Base-by-base conservation (phyloP, 2,113 vertebrate species). In the Perognathus longimembris region DNA sequence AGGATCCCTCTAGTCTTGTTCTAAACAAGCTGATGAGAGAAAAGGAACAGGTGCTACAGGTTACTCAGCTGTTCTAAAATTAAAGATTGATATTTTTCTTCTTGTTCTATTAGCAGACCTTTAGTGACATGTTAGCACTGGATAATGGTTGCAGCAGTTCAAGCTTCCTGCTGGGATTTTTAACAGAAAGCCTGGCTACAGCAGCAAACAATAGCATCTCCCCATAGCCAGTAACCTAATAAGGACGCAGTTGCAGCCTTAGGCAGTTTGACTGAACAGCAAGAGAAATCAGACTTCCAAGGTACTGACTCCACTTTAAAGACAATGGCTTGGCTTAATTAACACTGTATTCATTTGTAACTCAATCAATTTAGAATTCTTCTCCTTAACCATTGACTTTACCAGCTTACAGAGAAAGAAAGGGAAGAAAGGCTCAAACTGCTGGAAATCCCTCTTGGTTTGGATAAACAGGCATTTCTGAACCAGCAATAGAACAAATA, bases 91-190 rank as follows among this genome's bases (percentile, higher is more conserved):
- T 95, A 96, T 96, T 97, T 96, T 95, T 96, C 96, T 96, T 96
- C 96, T 96, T 97, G 97, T 97, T 86, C 96, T 97, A 93, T 96
- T 97, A 97, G 97, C 93, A 93, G 87, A 97, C 93, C 93, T 96
- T 93, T 94, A 96, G 90, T 90, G 93, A 97, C 97, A 94, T 6
- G 90, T 91, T 96, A 97, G 96, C 95, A 95, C 85, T 95, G 96
- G 96, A 96, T 97, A 98, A 98, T 96, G 95, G 96, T 96, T 96
- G 85, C 89, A 94, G 83, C 80, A 90, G 90, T 96, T 95, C 95
- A 97, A 97, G 95, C 92, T 95, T 95, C 96, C 97, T 40, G 97
- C 97, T 98, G 97, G 94, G 95, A 98, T 95, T 97, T 97, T 96
- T 92, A 97, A 97, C 69, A 96, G 94, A 97, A 98, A 97, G 95